Conservation (phyloP, 2,797 vertebrate genomes). For the Brachyalestes nurse region DNA sequence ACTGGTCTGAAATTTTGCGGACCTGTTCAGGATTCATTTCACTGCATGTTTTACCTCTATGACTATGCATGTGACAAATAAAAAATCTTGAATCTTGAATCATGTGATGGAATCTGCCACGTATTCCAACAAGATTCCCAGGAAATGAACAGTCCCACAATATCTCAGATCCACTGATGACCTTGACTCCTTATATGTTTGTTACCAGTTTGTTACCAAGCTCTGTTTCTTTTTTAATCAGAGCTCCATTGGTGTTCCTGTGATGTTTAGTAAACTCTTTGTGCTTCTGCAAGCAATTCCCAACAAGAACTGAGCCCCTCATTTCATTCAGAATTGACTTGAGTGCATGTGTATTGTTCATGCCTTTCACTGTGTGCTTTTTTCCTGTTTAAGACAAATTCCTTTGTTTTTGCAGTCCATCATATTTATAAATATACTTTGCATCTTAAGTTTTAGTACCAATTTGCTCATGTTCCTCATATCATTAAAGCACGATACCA, state of each 20-base stretch:
- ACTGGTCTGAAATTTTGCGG: background rate
- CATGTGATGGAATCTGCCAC: background rate
- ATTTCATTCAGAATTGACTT: conserved; percentile 13
- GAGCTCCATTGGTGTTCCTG: too few species aligned
- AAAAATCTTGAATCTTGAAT: too few species aligned
- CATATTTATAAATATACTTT: background rate
- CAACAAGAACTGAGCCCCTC: background rate
- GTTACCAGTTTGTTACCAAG: too few species aligned
- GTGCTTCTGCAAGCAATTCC: background rate
- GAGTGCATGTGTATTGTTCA: conserved; percentile 16
- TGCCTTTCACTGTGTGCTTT: background rate
- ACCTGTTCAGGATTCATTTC: too few species aligned
- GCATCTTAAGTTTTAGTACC: background rate
- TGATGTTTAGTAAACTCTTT: too few species aligned
- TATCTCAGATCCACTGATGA: background rate
- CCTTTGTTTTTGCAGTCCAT: background rate
- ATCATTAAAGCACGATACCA: background rate
- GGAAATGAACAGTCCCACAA: background rate
- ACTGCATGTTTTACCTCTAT: too few species aligned
- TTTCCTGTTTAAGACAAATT: background rate
- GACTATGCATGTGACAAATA: too few species aligned
- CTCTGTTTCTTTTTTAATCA: too few species aligned
- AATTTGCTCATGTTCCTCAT: background rate
- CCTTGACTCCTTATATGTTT: too few species aligned
- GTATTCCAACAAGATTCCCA: background rate